phyloP scores from a whole-genome alignment of 2,113 vertebrate genomes.

The Centropus bengalensis region DNA sequence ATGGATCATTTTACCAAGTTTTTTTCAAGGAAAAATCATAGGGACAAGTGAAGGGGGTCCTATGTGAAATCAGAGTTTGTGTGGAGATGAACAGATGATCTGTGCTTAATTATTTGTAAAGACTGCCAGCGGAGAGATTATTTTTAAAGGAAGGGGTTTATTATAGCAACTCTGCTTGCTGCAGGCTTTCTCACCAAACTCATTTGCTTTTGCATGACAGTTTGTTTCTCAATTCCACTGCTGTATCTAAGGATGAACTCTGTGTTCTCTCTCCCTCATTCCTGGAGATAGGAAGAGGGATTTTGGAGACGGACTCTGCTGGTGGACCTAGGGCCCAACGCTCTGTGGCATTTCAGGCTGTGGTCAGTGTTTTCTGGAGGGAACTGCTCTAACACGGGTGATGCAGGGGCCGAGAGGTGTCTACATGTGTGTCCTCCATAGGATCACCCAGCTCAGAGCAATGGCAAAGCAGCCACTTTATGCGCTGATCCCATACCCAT shows the following conservation, averaged over 20 bases:
- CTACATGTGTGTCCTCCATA: neutral
- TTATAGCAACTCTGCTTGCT: neutral
- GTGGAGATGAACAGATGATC: neutral
- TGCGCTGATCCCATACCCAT: neutral
- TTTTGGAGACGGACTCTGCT: neutral
- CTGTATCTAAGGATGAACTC: neutral
- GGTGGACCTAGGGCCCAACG: neutral
- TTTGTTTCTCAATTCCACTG: neutral
- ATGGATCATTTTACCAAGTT: neutral
- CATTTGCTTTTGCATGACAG: neutral
- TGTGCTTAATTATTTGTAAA: slow-evolving; percentile 11
- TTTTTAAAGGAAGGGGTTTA: neutral
- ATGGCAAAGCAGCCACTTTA: neutral
- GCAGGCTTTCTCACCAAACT: neutral
- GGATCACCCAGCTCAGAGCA: neutral
- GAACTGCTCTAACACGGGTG: neutral
- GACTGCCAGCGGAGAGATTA: neutral
- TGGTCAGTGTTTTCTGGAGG: neutral
- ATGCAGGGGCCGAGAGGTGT: neutral
- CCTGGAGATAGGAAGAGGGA: neutral
- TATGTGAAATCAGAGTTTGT: neutral
- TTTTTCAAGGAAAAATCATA: neutral
- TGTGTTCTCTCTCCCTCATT: neutral
- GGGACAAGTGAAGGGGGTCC: neutral
- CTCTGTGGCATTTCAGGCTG: neutral